Evolutionary conservation across 2,797 vertebrate genomes (phyloP).

Genomic region (Eospalax fontanierii): DNA sequence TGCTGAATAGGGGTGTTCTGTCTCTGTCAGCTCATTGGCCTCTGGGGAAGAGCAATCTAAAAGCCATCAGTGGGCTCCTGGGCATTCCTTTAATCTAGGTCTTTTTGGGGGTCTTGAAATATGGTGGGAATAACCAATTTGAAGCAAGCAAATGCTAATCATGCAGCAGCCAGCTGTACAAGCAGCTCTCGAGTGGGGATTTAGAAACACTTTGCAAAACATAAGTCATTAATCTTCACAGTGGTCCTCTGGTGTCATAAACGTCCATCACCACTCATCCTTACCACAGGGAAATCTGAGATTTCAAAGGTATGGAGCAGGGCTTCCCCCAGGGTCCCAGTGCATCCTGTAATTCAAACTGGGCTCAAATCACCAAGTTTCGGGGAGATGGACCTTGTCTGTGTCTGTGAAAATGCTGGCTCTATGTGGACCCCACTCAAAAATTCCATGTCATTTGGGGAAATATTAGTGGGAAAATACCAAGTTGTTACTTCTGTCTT

Average conservation of each 20-base stretch:
- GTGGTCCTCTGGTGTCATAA: conserved; percentile 44
- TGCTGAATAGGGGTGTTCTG: conserved; percentile 26
- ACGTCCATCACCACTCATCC: conserved; percentile 62
- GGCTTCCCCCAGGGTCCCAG: background rate
- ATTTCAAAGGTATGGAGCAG: conserved; percentile 17
- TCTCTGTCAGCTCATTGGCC: conserved; percentile 61
- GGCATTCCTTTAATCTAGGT: conserved; percentile 71
- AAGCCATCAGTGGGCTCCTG: conserved; percentile 69
- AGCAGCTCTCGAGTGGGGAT: conserved; percentile 59
- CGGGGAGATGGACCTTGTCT: background rate
- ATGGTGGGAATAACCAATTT: conserved; percentile 48
- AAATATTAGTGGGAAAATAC: background rate
- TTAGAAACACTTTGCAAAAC: conserved; percentile 73
- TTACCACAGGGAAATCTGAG: conserved; percentile 63
- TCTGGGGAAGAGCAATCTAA: conserved; percentile 60
- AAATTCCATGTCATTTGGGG: background rate
- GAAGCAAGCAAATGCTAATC: conserved; percentile 70
- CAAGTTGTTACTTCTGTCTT: background rate
- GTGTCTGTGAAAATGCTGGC: background rate
- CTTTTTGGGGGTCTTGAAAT: conserved; percentile 72
- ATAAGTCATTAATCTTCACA: conserved; percentile 76
- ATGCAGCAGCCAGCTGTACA: conserved; percentile 38
- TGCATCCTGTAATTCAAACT: background rate
- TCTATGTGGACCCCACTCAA: background rate
- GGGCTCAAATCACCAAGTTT: background rate